Evolutionary conservation across 2,113 vertebrate species (phyloP).

Genomic region (Chelonoidis abingdonii): DNA sequence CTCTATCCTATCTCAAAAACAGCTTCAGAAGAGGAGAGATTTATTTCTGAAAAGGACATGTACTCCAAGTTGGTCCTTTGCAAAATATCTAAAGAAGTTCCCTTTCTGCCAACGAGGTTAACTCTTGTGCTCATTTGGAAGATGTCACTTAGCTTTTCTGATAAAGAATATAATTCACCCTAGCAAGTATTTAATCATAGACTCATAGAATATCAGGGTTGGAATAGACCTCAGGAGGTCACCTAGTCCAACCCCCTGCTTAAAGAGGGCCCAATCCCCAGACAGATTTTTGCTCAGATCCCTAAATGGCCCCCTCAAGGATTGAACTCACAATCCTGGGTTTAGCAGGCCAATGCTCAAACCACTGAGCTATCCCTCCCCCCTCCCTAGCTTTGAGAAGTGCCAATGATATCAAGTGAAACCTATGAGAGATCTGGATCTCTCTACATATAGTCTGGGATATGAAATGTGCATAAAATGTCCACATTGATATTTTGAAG

Average conservation of each 20-base stretch:
- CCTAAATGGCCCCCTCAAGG: too few species aligned
- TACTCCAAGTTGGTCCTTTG: background rate
- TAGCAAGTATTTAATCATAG: background rate
- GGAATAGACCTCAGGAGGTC: too few species aligned
- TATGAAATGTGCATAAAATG: background rate
- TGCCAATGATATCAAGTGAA: rapidly evolving
- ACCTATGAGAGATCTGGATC: background rate
- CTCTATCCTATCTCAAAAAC: background rate
- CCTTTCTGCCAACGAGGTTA: background rate
- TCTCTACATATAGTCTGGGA: background rate
- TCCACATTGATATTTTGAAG: background rate
- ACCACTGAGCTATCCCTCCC: too few species aligned
- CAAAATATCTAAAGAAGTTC: background rate
- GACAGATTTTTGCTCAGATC: too few species aligned
- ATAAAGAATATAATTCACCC: background rate
- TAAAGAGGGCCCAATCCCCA: too few species aligned
- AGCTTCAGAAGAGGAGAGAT: background rate
- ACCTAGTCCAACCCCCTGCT: too few species aligned
- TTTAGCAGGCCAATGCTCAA: too few species aligned
- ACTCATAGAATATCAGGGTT: too few species aligned
- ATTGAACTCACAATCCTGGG: too few species aligned
- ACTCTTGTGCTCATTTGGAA: background rate
- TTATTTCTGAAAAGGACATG: background rate
- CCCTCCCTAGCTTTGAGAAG: background rate
- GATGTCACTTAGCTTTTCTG: background rate